Evolutionary conservation across 2,113 vertebrate genomes (phyloP).

Genomic region (Lepisosteus osseus): DNA sequence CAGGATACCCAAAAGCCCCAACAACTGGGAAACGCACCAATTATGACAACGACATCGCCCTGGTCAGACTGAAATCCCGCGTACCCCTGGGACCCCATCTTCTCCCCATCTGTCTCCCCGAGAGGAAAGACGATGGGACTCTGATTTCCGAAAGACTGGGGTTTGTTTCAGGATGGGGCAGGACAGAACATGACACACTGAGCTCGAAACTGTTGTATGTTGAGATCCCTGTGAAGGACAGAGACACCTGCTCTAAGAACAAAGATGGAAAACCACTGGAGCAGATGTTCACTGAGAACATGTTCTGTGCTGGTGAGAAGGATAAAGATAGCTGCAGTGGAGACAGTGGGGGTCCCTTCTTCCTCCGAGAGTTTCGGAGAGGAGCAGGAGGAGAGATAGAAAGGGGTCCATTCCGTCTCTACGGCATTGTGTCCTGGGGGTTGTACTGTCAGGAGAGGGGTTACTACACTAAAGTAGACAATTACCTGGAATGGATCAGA

Average conservation of each 20-base stretch:
- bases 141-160: slow-evolving; percentile 46
- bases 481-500: slow-evolving; percentile 83
- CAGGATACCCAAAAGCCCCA: too few relatives aligned
- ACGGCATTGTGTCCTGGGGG: slow-evolving; percentile 88
- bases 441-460: slow-evolving; percentile 70
- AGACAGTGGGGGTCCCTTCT: slow-evolving; percentile 82
- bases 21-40: too few relatives aligned
- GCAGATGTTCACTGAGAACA: slow-evolving; percentile 69
- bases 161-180: slow-evolving; percentile 83
- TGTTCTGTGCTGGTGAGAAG: slow-evolving; percentile 81
- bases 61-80: slow-evolving; percentile 70
- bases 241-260: slow-evolving; percentile 17
- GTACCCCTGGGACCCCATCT: slow-evolving; percentile 66
- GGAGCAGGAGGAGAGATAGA: not conserved
- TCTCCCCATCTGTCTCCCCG: slow-evolving; percentile 82
- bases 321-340: slow-evolving; percentile 75
- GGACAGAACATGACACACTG: slow-evolving; percentile 7
- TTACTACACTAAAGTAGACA: slow-evolving; percentile 80
- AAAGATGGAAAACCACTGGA: not conserved
- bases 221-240: slow-evolving; percentile 46
- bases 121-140: slow-evolving; percentile 29
- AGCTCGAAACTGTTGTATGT: slow-evolving; percentile 56
- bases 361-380: slow-evolving; percentile 31
- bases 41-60: slow-evolving; percentile 75
- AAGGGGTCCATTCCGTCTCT: slow-evolving; percentile 43